Percentiles rank a stretch among this genome's conserved stretches.
Evolutionary conservation across 2,797 vertebrate genomes (phyloP).

Genomic region (Labeo calbasu): DNA sequence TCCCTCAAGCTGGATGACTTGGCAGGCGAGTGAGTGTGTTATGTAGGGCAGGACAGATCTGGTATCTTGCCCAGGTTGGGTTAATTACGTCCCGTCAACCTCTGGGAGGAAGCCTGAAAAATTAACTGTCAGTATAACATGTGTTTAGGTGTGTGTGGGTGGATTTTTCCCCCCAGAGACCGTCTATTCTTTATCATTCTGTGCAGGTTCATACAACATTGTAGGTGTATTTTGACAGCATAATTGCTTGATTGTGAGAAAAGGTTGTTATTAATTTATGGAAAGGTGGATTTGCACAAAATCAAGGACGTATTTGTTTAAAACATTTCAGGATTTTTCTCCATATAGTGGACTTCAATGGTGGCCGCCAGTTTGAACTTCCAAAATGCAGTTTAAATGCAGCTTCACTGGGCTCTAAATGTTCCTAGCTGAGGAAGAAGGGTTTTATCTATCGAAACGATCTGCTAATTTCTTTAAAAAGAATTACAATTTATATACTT

Average conservation of each 20-base stretch:
- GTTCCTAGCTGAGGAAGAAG: too few relatives aligned
- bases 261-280: constrained; percentile 27
- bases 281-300: constrained; percentile 5
- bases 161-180: constrained; percentile 14
- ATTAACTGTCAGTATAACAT: constrained; percentile 58
- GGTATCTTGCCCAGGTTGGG: constrained; percentile 55
- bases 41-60: constrained; percentile 55
- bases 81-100: constrained; percentile 65
- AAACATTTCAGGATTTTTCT: too few relatives aligned
- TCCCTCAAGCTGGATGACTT: constrained; percentile 28
- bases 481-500: too few relatives aligned
- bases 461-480: too few relatives aligned
- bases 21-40: constrained; percentile 40
- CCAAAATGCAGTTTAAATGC: too few relatives aligned
- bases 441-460: too few relatives aligned
- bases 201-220: neutral
- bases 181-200: constrained; percentile 29
- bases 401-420: too few relatives aligned
- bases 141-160: constrained; percentile 51
- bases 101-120: constrained; percentile 54
- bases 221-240: constrained; percentile 50
- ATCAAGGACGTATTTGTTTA: neutral
- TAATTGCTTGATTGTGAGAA: constrained; percentile 40
- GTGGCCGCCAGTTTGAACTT: too few relatives aligned
- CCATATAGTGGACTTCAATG: too few relatives aligned